These are phyloP conservation scores for Salpingus planirostris DNA, from an alignment of 2,888 invertebrate species.

Conservation along the genomic window DNA sequence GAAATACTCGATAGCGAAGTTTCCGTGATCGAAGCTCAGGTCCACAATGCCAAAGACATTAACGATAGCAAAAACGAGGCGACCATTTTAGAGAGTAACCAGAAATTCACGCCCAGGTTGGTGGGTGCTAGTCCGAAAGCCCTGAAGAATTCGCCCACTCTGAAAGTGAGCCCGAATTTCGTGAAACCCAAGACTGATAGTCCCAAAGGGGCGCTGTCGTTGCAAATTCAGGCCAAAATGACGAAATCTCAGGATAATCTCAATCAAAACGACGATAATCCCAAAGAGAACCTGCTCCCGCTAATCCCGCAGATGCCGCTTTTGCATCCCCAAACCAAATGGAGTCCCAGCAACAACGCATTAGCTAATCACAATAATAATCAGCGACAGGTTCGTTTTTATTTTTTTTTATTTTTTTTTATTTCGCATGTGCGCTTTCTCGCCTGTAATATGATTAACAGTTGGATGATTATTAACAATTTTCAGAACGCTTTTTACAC, in stretches of 20 bases:
- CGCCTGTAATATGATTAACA: conserved; percentile 20
- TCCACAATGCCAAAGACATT: conserved; percentile 20
- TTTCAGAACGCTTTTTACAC: conserved; percentile 44
- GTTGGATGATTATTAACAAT: conserved; percentile 8
- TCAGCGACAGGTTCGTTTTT: conserved; percentile 36
- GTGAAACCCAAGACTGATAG: conserved; percentile 38
- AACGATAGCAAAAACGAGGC: too few species aligned
- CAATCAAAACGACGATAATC: conserved; percentile 17
- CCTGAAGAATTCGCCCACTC: conserved; percentile 38
- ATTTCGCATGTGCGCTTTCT: conserved; percentile 5
- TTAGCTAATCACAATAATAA: conserved; percentile 21
- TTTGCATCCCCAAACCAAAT: conserved; percentile 30
- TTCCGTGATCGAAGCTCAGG: conserved; percentile 29
- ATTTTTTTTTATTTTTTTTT: conserved; percentile 22
- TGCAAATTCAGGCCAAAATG: conserved; percentile 34
- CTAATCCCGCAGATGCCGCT: conserved; percentile 35
- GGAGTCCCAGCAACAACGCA: conserved; percentile 24
- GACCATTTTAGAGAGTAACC: neutral
- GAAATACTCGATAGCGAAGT: conserved; percentile 23
- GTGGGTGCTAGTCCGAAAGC: conserved; percentile 23
- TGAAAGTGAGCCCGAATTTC: conserved; percentile 52
- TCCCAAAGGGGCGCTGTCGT: conserved; percentile 35
- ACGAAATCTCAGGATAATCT: conserved; percentile 24
- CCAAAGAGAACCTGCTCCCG: conserved; percentile 16
- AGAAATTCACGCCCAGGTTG: conserved; percentile 17